Evolutionary conservation across 2,888 invertebrate species (phyloP), one percentile per base, ranked within the genome.

Genomic region (Anagyrus pseudococci): DNA sequence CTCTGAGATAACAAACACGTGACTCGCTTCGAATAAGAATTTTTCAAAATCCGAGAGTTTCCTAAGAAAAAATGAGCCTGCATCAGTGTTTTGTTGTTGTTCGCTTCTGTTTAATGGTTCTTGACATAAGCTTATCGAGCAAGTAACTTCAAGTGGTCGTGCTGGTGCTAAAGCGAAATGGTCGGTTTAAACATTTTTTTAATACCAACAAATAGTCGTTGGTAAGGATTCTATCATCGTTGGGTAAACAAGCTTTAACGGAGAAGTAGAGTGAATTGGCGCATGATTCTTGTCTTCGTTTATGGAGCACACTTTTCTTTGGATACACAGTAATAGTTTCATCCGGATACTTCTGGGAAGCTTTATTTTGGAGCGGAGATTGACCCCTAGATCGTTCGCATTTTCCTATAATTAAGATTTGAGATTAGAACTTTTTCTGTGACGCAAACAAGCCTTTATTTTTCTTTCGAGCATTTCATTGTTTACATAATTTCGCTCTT

Each of bases 351-450:
- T 66, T 66, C 64, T 47, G 57, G 46, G 68, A 65, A 70, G 59
- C 66, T n/a, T 68, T 71, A 73, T 73, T 73, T 67, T 71, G 63
- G 67, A 71, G 46, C 74, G 74, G 72, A 74, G 71, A 74, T 74
- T 73, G 71, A 69, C 60, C 64, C 66, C 55, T 54, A 58, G 66
- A 61, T 65, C 58, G 58, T 40, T 4, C 50, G 22, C 20, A 40
- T 48, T 26, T 29, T 46, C 47, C n/a, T n/a, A 59, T 58, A 69
- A 69, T 69, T 67, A 67, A 67, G 58, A 58, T 58, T 10, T 52
- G 23, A 64, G 62, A 67, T 67, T 66, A 60, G 66, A 67, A 61
- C 22, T 46, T 62, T 52, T 19, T 53, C 40, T 37, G 13, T 37
- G 33, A 15, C 6, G 33, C 15, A 37, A 37, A 37, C 33, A 37